Percentiles rank a stretch among this genome's conserved stretches.
phyloP scores from a whole-genome alignment of 1,140 invertebrate genomes.

The Drosophila sturtevanti region DNA sequence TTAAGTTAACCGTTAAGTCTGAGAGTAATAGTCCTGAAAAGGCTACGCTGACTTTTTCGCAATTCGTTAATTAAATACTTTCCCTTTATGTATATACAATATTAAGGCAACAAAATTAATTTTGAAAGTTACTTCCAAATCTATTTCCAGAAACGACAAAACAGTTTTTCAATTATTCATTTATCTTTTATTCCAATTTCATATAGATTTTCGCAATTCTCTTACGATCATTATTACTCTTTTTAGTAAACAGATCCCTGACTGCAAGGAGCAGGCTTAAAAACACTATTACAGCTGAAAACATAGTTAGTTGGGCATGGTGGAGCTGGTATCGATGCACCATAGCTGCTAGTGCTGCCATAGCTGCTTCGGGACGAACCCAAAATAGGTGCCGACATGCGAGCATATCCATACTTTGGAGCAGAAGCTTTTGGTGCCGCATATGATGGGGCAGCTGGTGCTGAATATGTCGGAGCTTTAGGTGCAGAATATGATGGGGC shows the following conservation, averaged over 20 bases:
- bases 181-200: slow-evolving; percentile 15
- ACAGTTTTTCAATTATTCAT: not conserved
- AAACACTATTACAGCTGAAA: slow-evolving; percentile 60
- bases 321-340: slow-evolving; percentile 47
- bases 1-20: too few species aligned
- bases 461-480: slow-evolving; percentile 19
- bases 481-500: slow-evolving; percentile 27
- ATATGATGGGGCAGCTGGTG: slow-evolving; percentile 13
- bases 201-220: not conserved
- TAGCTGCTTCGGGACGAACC: slow-evolving; percentile 29
- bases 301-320: slow-evolving; percentile 57
- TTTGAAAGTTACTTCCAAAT: too few species aligned
- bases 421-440: slow-evolving; percentile 33
- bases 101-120: too few species aligned
- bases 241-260: slow-evolving; percentile 40
- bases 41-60: too few species aligned
- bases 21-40: too few species aligned
- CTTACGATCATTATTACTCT: not conserved
- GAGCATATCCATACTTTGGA: slow-evolving; percentile 51
- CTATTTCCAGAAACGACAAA: too few species aligned
- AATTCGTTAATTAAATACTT: too few species aligned
- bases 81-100: too few species aligned
- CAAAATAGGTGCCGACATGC: slow-evolving; percentile 38
- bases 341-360: slow-evolving; percentile 24
- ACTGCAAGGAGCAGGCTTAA: slow-evolving; percentile 53